Evolutionary conservation across 1,140 invertebrate genomes (phyloP).

Genomic region (Apocrypta bakeri): DNA sequence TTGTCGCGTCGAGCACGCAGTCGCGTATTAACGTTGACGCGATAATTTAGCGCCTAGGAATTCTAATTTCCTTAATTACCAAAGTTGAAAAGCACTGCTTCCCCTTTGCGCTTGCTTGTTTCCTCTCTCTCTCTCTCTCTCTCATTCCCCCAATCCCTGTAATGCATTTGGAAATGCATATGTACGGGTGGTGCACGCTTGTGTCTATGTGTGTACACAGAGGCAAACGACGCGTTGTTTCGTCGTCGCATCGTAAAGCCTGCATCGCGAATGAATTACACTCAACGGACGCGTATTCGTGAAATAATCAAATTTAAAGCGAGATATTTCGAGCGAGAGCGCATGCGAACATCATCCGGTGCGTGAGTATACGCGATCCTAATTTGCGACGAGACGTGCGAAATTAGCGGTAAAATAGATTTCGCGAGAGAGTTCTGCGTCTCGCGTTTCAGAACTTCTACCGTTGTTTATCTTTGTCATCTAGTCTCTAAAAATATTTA

Average conservation of each 20-base stretch:
- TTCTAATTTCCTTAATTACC: constrained; percentile 53
- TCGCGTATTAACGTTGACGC: constrained; percentile 9
- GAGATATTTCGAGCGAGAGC: constrained; percentile 5
- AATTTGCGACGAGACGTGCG: constrained; percentile 11
- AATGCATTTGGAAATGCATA: constrained; percentile 42
- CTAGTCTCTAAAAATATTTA: too few species aligned
- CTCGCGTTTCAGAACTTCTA: background rate
- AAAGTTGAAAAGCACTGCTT: constrained; percentile 41
- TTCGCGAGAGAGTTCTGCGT: background rate
- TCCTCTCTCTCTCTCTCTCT: background rate
- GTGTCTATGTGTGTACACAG: background rate
- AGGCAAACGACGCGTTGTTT: constrained; percentile 19
- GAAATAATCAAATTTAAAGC: constrained; percentile 51
- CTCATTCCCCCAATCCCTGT: constrained; percentile 15
- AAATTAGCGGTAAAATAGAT: constrained; percentile 6
- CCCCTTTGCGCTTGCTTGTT: background rate
- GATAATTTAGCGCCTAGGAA: constrained; percentile 44
- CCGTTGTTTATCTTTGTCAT: background rate
- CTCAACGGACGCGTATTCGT: constrained; percentile 11
- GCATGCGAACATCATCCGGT: constrained; percentile 29
- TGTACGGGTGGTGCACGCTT: background rate
- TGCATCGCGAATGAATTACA: constrained; percentile 40
- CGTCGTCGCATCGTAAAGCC: constrained; percentile 24
- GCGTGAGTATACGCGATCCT: constrained; percentile 3
- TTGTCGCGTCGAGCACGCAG: constrained; percentile 18